Percentiles rank a stretch among this genome's conserved stretches.
These are phyloP conservation scores for Barypeithes pellucidus DNA, from an alignment of 2,888 invertebrate species.

Conservation along the genomic window DNA sequence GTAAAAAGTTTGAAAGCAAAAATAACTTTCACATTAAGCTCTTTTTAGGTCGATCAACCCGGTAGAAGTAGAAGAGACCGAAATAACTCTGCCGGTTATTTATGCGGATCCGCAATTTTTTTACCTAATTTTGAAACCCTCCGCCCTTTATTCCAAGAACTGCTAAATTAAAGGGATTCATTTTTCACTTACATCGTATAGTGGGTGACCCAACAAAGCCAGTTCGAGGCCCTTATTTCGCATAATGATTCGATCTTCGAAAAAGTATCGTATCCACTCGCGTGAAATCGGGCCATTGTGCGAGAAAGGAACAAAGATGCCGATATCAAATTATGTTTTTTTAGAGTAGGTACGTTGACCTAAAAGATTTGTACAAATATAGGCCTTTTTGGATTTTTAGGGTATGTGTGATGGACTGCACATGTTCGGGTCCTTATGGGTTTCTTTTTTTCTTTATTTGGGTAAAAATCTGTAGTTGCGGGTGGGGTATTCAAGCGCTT, in stretches of 20 bases:
- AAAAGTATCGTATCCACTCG: slow-evolving; percentile 58
- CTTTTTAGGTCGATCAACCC: slow-evolving; percentile 60
- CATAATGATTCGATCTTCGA: slow-evolving; percentile 54
- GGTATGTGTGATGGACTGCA: slow-evolving; percentile 56
- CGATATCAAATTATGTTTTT: slow-evolving; percentile 62
- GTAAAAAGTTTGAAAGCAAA: background rate
- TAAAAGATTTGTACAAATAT: slow-evolving; percentile 54
- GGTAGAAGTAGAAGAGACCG: slow-evolving; percentile 51
- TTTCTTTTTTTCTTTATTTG: slow-evolving; percentile 55
- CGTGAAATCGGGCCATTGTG: slow-evolving; percentile 64
- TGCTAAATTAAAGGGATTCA: slow-evolving; percentile 61
- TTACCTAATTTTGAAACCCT: slow-evolving; percentile 52
- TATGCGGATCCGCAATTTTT: slow-evolving; percentile 21
- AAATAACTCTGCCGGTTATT: slow-evolving; percentile 4
- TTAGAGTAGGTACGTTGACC: slow-evolving; percentile 47
- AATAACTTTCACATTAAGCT: background rate
- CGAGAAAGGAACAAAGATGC: slow-evolving; percentile 62
- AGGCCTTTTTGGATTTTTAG: slow-evolving; percentile 50
- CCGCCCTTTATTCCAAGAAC: slow-evolving; percentile 49
- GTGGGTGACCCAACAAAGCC: slow-evolving; percentile 59
- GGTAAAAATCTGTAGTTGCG: slow-evolving; percentile 49
- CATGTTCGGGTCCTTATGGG: slow-evolving; percentile 57
- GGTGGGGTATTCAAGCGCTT: slow-evolving; percentile 48
- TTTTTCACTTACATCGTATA: slow-evolving; percentile 60
- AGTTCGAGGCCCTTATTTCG: slow-evolving; percentile 48